Percentiles rank a stretch among this genome's conserved stretches.
phyloP scores from a whole-genome alignment of 2,113 vertebrate species.

The Mohoua ochrocephala region DNA sequence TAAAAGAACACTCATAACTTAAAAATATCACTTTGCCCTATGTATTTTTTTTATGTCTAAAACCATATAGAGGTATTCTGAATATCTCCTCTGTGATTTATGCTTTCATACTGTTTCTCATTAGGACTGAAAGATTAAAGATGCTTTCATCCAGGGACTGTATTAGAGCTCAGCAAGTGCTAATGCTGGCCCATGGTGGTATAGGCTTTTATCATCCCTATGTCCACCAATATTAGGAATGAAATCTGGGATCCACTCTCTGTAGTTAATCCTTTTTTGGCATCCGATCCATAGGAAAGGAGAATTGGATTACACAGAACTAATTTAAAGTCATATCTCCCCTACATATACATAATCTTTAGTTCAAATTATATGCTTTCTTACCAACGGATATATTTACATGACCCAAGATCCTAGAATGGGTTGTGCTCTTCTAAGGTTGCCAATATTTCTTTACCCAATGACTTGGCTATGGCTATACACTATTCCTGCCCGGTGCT shows the following conservation, averaged over 20 bases:
- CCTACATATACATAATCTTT: not conserved
- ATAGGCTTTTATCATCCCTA: not conserved
- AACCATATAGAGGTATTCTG: not conserved
- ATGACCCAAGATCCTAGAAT: not conserved
- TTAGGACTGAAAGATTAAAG: not conserved
- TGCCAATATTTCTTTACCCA: not conserved
- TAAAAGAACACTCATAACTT: not conserved
- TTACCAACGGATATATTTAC: not conserved
- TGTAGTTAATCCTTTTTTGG: not conserved
- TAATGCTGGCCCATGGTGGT: not conserved
- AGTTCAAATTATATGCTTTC: not conserved
- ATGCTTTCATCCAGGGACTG: not conserved
- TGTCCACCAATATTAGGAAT: not conserved
- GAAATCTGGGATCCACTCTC: not conserved
- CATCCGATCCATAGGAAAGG: not conserved
- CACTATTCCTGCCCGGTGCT: not conserved
- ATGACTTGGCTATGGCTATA: not conserved
- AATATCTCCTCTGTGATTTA: not conserved
- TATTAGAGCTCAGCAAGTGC: not conserved
- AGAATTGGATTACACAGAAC: not conserved
- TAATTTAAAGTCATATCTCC: not conserved
- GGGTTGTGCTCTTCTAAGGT: not conserved
- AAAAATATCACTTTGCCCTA: not conserved
- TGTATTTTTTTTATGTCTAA: not conserved
- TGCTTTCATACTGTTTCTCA: not conserved